Percentiles rank a stretch among this genome's conserved stretches.
Evolutionary conservation across 2,113 vertebrate genomes (phyloP).

Genomic region (Bubalus kerabau): DNA sequence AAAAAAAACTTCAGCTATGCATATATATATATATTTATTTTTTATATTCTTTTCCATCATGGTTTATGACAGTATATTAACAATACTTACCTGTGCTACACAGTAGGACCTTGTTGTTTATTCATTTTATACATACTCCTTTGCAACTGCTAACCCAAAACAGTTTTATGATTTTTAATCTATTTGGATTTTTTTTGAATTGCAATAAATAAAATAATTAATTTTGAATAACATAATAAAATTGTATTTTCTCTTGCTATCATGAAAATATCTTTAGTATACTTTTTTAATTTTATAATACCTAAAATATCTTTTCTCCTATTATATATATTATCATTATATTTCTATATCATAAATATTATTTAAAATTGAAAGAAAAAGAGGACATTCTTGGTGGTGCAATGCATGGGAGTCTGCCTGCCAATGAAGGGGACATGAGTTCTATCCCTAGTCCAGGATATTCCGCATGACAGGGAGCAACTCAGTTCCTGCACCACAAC

Average conservation of each 20-base stretch:
- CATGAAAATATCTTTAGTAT: neutral
- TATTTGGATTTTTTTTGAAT: neutral
- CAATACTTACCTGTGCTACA: neutral
- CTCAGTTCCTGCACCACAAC: neutral
- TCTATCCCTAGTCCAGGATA: neutral
- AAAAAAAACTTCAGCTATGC: neutral
- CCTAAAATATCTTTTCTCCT: neutral
- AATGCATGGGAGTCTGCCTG: neutral
- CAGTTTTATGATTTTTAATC: neutral
- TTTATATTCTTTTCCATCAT: neutral
- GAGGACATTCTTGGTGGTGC: neutral
- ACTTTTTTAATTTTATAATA: neutral
- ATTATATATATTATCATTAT: neutral
- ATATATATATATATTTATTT: neutral
- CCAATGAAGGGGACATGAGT: neutral
- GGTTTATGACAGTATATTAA: neutral
- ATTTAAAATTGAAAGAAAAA: neutral
- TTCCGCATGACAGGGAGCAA: neutral
- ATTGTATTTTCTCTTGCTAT: neutral
- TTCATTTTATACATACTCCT: neutral
- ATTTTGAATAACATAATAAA: neutral
- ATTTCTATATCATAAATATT: neutral
- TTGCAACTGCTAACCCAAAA: neutral
- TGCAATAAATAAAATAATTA: neutral
- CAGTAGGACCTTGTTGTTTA: neutral